Conservation (phyloP, 2,113 vertebrate genomes). For the Myiozetetes cayanensis region DNA sequence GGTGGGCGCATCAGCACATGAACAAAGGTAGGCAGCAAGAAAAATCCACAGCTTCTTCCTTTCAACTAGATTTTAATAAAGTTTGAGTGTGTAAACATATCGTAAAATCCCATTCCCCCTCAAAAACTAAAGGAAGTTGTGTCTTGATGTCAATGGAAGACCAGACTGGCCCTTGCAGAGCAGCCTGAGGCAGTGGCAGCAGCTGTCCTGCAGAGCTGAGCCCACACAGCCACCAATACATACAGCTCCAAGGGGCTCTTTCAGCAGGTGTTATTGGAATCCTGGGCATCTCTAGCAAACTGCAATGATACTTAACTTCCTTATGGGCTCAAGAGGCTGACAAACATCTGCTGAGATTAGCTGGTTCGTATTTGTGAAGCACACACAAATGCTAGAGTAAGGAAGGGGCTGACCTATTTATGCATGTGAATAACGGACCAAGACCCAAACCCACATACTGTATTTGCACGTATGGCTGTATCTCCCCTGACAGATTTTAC, state of each 20-base stretch:
- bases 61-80: neutral
- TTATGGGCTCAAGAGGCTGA: neutral
- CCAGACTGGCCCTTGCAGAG: neutral
- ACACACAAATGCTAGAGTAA: neutral
- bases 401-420: slow-evolving; percentile 9
- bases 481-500: neutral
- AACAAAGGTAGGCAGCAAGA: neutral
- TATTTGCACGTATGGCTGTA: neutral
- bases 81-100: neutral
- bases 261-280: slow-evolving; percentile 8
- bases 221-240: neutral
- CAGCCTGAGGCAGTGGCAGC: neutral
- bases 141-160: neutral
- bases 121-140: neutral
- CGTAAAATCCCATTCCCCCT: neutral
- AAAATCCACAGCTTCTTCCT: neutral
- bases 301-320: slow-evolving; percentile 27
- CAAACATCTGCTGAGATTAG: slow-evolving; percentile 49
- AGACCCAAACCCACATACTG: neutral
- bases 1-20: accelerated
- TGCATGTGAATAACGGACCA: neutral
- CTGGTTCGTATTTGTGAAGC: neutral
- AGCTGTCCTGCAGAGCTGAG: neutral
- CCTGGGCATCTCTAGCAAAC: slow-evolving; percentile 14
- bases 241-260: neutral